Evolutionary conservation across 2,797 vertebrate genomes (phyloP).

Genomic region (Chromobotia macracanthus): DNA sequence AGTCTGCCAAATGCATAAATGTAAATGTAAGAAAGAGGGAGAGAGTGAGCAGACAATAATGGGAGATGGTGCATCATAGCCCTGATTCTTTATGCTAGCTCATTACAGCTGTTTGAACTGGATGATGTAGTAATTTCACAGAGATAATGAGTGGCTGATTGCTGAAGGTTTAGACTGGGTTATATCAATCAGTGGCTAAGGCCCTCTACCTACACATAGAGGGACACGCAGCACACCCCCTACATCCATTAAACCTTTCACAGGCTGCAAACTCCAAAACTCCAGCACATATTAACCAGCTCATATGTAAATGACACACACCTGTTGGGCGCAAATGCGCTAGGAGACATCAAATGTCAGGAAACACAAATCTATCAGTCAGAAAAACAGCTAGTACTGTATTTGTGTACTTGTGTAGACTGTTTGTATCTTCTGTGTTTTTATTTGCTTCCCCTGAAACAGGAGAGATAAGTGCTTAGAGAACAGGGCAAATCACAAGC

Average conservation of each 20-base stretch:
- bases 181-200: conserved; percentile 33
- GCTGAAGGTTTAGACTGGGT: conserved; percentile 40
- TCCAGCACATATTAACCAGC: not conserved
- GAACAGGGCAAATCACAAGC: conserved; percentile 37
- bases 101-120: conserved; percentile 28
- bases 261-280: conserved; percentile 2
- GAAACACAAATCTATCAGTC: conserved; percentile 30
- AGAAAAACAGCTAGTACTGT: not conserved
- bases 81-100: conserved; percentile 30
- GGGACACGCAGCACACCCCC: not conserved
- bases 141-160: conserved; percentile 52
- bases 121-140: conserved; percentile 44
- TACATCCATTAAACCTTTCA: conserved; percentile 25
- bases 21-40: not conserved
- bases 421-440: conserved; percentile 13
- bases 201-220: conserved; percentile 22
- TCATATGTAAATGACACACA: conserved; percentile 16
- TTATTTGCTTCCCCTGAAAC: conserved; percentile 16
- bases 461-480: conserved; percentile 37
- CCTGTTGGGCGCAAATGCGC: not conserved
- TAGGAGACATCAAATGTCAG: not conserved
- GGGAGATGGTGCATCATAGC: not conserved
- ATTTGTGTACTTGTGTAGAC: conserved; percentile 4
- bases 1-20: too few relatives aligned
- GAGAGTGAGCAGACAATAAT: not conserved